phyloP scores from a whole-genome alignment of 2,797 vertebrate species.

The Falco concolor region DNA sequence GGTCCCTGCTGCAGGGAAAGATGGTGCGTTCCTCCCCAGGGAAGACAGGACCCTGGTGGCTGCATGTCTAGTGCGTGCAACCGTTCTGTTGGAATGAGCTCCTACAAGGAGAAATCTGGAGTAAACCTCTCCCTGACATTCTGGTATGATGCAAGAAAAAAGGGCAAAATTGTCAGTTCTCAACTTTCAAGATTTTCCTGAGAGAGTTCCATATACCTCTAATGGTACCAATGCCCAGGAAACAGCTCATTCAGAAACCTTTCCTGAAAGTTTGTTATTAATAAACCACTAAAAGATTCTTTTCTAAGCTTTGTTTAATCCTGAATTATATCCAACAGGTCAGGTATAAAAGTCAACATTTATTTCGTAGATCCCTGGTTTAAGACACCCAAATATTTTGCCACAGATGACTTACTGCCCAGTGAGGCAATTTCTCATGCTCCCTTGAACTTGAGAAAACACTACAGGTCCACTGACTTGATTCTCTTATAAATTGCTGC shows the following conservation, averaged over 20 bases:
- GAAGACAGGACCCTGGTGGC: not conserved
- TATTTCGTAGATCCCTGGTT: not conserved
- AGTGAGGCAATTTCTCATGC: not conserved
- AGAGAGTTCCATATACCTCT: not conserved
- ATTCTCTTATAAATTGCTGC: not conserved
- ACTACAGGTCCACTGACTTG: not conserved
- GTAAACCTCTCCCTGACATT: not conserved
- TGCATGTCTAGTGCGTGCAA: not conserved
- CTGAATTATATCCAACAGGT: not conserved
- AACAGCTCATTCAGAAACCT: not conserved
- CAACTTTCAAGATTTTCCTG: not conserved
- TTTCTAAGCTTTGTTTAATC: not conserved
- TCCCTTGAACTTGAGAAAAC: not conserved
- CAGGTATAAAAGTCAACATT: not conserved
- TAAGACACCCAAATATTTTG: not conserved
- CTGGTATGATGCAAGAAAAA: not conserved
- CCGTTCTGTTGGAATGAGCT: not conserved
- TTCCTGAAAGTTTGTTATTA: not conserved
- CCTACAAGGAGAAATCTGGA: not conserved
- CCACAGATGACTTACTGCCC: not conserved
- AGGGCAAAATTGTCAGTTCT: not conserved
- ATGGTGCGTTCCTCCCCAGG: not conserved
- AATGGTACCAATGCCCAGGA: not conserved
- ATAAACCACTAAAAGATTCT: not conserved
- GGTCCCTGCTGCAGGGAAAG: not conserved